phyloP scores from a whole-genome alignment of 2,113 vertebrate species.

The Leptodactylus fuscus region DNA sequence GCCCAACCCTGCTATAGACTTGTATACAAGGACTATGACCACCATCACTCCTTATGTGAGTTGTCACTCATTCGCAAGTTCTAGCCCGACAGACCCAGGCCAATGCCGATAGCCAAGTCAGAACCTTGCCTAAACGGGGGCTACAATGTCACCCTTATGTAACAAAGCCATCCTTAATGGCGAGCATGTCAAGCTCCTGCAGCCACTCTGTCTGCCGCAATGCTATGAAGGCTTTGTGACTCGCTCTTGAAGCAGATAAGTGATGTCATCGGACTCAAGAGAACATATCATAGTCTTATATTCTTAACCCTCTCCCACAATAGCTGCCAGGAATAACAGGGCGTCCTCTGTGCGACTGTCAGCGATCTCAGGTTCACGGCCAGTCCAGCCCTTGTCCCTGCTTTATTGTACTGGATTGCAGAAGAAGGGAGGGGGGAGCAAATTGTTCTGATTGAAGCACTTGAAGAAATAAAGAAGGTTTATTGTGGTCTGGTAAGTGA shows the following conservation, averaged over 20 bases:
- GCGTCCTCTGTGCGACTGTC: constrained; percentile 4
- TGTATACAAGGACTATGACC: too few relatives aligned
- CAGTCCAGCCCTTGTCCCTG: not conserved
- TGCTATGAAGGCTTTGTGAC: not conserved
- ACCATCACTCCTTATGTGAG: too few relatives aligned
- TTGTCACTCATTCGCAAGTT: too few relatives aligned
- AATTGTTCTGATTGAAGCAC: constrained; percentile 39
- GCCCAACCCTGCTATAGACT: too few relatives aligned
- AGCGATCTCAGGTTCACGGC: constrained; percentile 33
- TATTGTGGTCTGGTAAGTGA: constrained; percentile 49
- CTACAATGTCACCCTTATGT: too few relatives aligned
- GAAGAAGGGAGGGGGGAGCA: not conserved
- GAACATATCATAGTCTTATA: not conserved
- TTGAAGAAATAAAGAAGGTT: constrained; percentile 41
- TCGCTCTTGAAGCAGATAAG: not conserved
- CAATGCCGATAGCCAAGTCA: too few relatives aligned
- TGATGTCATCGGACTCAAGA: not conserved
- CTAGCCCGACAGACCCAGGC: too few relatives aligned
- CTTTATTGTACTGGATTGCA: constrained; percentile 18
- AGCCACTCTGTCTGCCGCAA: too few relatives aligned
- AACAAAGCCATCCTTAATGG: too few relatives aligned
- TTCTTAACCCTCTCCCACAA: not conserved
- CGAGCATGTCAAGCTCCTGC: too few relatives aligned
- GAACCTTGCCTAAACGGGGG: too few relatives aligned
- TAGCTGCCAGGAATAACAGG: constrained; percentile 10